phyloP scores from a whole-genome alignment of 1,140 invertebrate genomes.

The Sarcophaga bullata region DNA sequence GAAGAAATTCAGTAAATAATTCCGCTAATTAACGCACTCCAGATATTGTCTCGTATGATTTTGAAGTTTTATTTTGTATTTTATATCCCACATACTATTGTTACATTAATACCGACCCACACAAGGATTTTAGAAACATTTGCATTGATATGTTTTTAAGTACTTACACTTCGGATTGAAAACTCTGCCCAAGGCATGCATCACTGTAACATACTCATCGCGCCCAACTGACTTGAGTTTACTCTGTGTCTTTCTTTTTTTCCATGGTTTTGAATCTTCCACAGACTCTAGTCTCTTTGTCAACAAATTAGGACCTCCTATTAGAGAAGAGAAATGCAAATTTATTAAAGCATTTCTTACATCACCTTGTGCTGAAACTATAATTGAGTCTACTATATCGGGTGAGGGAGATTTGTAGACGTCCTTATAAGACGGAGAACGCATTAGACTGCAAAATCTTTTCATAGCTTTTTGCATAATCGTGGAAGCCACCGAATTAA shows the following conservation, averaged over 20 bases:
- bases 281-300: slow-evolving; percentile 12
- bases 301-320: slow-evolving; percentile 66
- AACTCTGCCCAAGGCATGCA: slow-evolving; percentile 80
- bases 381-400: slow-evolving; percentile 73
- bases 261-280: slow-evolving; percentile 48
- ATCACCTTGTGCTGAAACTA: slow-evolving; percentile 76
- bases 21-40: too few relatives aligned
- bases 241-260: slow-evolving; percentile 48
- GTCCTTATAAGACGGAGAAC: slow-evolving; percentile 54
- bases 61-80: too few relatives aligned
- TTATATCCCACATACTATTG: neutral
- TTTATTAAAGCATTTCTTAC: slow-evolving; percentile 77
- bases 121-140: slow-evolving; percentile 1
- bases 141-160: neutral
- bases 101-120: too few relatives aligned
- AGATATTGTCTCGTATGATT: neutral
- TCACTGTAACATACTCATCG: slow-evolving; percentile 75
- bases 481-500: slow-evolving; percentile 73
- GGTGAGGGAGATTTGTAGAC: slow-evolving; percentile 70
- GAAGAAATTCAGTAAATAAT: too few relatives aligned
- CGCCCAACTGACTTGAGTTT: slow-evolving; percentile 69
- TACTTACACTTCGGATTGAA: slow-evolving; percentile 78
- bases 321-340: slow-evolving; percentile 75
- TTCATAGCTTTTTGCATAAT: slow-evolving; percentile 75
- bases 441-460: slow-evolving; percentile 70